These are phyloP conservation scores for Saimiri boliviensis DNA, from an alignment of 2,113 vertebrate genomes.

Conservation along the genomic window DNA sequence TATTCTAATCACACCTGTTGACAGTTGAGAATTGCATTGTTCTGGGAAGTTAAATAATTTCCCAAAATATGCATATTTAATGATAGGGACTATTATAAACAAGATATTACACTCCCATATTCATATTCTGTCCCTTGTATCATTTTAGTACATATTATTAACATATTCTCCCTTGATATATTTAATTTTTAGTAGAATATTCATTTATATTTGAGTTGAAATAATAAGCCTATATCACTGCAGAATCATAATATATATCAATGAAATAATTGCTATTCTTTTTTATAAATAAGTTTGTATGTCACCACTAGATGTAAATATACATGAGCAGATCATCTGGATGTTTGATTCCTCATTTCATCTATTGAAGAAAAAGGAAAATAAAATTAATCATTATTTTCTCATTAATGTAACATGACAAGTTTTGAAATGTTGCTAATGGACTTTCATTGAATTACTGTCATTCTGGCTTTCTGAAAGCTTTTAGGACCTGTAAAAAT, in stretches of 20 bases:
- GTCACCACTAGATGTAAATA: neutral
- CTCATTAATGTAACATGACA: neutral
- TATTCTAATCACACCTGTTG: neutral
- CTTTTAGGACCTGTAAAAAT: conserved; percentile 8
- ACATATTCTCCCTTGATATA: neutral
- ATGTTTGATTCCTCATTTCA: neutral
- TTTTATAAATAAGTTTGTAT: neutral
- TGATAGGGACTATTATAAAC: neutral
- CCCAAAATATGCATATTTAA: neutral
- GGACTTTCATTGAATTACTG: neutral
- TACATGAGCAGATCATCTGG: neutral
- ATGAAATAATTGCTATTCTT: neutral
- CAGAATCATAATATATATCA: neutral
- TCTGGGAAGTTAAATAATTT: neutral
- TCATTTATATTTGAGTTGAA: neutral
- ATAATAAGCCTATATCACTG: neutral
- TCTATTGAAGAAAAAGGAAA: neutral
- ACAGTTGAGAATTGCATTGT: neutral
- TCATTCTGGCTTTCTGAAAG: neutral
- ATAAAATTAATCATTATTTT: neutral
- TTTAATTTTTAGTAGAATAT: neutral
- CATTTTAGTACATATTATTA: neutral
- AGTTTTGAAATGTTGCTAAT: neutral
- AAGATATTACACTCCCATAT: neutral
- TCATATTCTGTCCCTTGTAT: neutral